Percentiles rank a stretch among this genome's conserved stretches.
phyloP scores from a whole-genome alignment of 2,113 vertebrate species.

The Caranx ignobilis region DNA sequence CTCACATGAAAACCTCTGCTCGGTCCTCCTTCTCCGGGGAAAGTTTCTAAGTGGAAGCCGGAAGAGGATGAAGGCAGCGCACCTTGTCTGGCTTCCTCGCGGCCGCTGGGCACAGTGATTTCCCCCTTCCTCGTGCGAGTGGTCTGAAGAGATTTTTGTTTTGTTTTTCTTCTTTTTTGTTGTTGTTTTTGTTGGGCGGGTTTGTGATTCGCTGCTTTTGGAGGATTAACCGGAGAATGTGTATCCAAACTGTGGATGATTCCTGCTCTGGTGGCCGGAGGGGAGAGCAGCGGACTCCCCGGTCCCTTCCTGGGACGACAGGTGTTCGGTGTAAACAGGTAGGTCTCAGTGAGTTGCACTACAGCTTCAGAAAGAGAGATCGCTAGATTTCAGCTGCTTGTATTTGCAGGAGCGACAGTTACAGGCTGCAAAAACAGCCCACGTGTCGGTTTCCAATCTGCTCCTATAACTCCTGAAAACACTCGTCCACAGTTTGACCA shows the following conservation, averaged over 20 bases:
- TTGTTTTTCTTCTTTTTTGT: neutral
- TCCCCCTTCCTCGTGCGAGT: neutral
- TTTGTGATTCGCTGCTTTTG: neutral
- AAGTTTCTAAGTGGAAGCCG: constrained; percentile 58
- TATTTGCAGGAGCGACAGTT: neutral
- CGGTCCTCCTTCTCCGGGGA: constrained; percentile 11
- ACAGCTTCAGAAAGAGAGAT: too few relatives aligned
- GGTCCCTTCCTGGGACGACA: constrained; percentile 65
- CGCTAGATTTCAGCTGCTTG: neutral
- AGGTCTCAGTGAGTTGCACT: neutral
- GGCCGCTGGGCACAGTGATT: constrained; percentile 23
- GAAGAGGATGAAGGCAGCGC: constrained; percentile 50
- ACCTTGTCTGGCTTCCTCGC: neutral
- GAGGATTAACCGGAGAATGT: constrained; percentile 43
- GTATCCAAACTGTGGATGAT: constrained; percentile 41
- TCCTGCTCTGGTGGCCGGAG: constrained; percentile 62
- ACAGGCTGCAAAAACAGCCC: neutral
- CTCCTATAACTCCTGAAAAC: neutral
- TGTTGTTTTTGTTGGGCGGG: constrained; percentile 13
- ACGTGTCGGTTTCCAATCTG: neutral
- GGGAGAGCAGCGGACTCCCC: constrained; percentile 50
- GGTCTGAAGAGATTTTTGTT: neutral
- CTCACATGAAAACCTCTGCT: neutral
- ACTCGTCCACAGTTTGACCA: neutral
- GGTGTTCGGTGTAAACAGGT: constrained; percentile 72